Base-by-base conservation (phyloP, 2,797 vertebrate species). In the Austrolebias charrua region DNA sequence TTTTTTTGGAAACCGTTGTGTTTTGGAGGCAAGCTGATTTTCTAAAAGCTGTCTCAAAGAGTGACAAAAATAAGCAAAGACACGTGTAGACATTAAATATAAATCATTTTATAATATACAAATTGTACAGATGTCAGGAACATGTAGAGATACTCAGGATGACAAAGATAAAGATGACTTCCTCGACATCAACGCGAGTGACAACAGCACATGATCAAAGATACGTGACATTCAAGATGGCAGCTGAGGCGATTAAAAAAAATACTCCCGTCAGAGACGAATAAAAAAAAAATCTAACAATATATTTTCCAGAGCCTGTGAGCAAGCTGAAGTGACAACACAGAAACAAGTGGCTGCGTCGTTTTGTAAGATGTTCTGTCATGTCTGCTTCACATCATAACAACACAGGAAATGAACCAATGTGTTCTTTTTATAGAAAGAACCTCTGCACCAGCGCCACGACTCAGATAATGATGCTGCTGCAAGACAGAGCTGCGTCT, bases 51-150 rank as follows among this genome's bases (percentile, higher is more conserved):
- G 3, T 20, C 19, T 18, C 35, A 5, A 5, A 4, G 7, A 14
- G 50, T 76, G 71, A 82, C 70, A 65, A 66, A 79, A 75, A 35
- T 54, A 80, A 73, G 60, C 76, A 54, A 79, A 62, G 80, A 86
- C 81, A 74, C 60, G 1, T 85, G 76, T 82, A 78, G 82, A 91
- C 89, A 90, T 90, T 91, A 94, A 92, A 93, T 93, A 93, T 93
- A 93, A 94, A 94, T 92, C 91, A 89, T 92, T 93, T 93, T 94
- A 92, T 94, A 91, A 91, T 92, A 91, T 94, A 94, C 93, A 94
- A 92, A 92, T 94, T 94, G 86, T 94, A 93, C 93, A 94, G 89
- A 90, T 90, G 88, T 86, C 89, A 87, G 87, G 75, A 88, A 86
- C 86, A 88, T 74, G 76, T 83, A 72, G 74, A 86, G 86, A 79